Evolutionary conservation across 2,888 invertebrate genomes (phyloP).

Genomic region (Temnothorax rugatulus): DNA sequence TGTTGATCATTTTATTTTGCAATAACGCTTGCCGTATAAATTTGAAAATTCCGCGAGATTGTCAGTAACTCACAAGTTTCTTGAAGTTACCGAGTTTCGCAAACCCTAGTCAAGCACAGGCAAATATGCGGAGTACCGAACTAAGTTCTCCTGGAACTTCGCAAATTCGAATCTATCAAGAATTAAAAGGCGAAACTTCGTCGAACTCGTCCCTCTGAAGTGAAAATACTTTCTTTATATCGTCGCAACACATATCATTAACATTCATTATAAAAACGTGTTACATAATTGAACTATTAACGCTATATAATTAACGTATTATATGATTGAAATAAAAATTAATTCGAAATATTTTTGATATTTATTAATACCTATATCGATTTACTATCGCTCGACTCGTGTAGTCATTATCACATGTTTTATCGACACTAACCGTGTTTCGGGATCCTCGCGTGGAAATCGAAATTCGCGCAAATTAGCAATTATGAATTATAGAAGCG

Average conservation of each 20-base stretch:
- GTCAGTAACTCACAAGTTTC: slow-evolving; percentile 50
- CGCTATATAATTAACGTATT: background rate
- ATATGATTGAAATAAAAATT: background rate
- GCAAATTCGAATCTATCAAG: slow-evolving; percentile 51
- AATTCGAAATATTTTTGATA: background rate
- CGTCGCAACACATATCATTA: background rate
- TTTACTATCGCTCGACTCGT: background rate
- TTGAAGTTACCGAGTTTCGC: slow-evolving; percentile 51
- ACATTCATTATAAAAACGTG: background rate
- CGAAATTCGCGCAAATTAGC: background rate
- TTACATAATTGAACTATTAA: background rate
- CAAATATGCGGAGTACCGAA: slow-evolving; percentile 51
- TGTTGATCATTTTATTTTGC: slow-evolving; percentile 43
- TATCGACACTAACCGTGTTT: background rate
- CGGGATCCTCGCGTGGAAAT: background rate
- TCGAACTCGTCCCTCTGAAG: slow-evolving; percentile 11
- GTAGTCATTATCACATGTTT: background rate
- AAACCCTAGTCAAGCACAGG: slow-evolving; percentile 49
- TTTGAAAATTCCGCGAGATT: slow-evolving; percentile 55
- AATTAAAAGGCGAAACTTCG: slow-evolving; percentile 51
- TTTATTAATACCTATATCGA: background rate
- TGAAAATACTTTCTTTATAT: slow-evolving; percentile 7
- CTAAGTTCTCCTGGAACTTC: slow-evolving; percentile 41
- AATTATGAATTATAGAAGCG: slow-evolving; percentile 8
- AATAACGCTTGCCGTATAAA: slow-evolving; percentile 49